Conservation (phyloP, 2,888 invertebrate species). For the Phasia obesa region DNA sequence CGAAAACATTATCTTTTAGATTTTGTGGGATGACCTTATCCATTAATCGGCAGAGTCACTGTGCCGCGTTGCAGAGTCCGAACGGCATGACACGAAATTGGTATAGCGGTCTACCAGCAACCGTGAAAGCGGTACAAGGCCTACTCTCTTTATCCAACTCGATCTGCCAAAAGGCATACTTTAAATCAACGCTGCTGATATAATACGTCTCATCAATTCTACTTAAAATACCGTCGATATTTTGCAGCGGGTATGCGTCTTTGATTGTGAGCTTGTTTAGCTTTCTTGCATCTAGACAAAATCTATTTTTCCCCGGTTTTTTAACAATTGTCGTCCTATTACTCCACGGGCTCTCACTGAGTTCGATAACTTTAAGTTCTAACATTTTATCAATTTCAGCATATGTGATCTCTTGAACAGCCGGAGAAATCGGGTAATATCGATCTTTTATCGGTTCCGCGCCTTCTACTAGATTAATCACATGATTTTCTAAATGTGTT, state of each 20-base stretch:
- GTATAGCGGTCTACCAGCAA: neutral
- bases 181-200: no score
- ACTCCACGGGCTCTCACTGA: neutral
- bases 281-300: neutral
- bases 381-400: neutral
- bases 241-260: no score
- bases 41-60: no score
- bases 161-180: neutral
- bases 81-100: no score
- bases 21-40: no score
- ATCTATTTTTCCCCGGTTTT: constrained; percentile 16
- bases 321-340: constrained; percentile 9
- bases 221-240: no score
- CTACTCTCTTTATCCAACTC: neutral
- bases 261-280: no score
- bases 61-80: no score
- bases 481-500: neutral
- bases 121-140: neutral
- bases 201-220: no score
- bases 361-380: neutral
- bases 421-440: neutral
- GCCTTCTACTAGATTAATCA: neutral
- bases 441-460: neutral
- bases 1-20: no score
- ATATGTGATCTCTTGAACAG: neutral